A percentile compares a stretch with the other conserved stretches of the same genome.
phyloP scores from a whole-genome alignment of 2,888 invertebrate species.

The Dynastes maya region DNA sequence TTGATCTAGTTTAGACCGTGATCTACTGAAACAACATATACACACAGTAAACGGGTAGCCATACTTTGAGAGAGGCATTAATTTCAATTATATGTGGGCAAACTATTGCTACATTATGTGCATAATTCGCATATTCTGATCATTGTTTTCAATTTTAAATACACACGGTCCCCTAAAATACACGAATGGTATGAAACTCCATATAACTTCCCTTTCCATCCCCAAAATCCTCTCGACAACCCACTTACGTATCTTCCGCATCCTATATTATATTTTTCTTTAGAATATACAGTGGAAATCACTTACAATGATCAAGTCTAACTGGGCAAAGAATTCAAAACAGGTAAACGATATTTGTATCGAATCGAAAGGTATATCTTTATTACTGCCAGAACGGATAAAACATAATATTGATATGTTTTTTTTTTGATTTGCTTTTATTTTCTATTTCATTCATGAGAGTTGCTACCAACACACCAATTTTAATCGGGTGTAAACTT shows the following conservation, averaged over 20 bases:
- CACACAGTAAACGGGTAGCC: not conserved
- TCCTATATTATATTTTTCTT: not conserved
- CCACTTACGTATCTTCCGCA: not conserved
- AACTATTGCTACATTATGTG: constrained; percentile 51
- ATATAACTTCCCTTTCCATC: not conserved
- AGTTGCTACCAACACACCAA: too few relatives aligned
- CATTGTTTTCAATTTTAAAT: constrained; percentile 49
- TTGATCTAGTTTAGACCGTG: constrained; percentile 51
- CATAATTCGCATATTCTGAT: constrained; percentile 48
- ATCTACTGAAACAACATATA: constrained; percentile 49
- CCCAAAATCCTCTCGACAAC: not conserved
- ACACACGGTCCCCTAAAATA: not conserved
- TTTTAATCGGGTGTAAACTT: too few relatives aligned
- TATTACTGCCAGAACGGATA: too few relatives aligned
- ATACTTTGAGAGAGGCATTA: constrained; percentile 33
- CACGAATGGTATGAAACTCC: not conserved
- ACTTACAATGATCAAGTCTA: too few relatives aligned
- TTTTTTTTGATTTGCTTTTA: too few relatives aligned
- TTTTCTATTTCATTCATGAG: too few relatives aligned
- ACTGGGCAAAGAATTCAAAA: too few relatives aligned
- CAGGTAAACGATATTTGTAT: too few relatives aligned
- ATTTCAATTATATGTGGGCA: constrained; percentile 52
- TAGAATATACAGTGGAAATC: too few relatives aligned
- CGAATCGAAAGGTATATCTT: too few relatives aligned
- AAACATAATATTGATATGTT: too few relatives aligned